A percentile compares a stretch with the other conserved stretches of the same genome.
Evolutionary conservation across 2,113 vertebrate genomes (phyloP).

Genomic region (Thamnophis sirtalis): DNA sequence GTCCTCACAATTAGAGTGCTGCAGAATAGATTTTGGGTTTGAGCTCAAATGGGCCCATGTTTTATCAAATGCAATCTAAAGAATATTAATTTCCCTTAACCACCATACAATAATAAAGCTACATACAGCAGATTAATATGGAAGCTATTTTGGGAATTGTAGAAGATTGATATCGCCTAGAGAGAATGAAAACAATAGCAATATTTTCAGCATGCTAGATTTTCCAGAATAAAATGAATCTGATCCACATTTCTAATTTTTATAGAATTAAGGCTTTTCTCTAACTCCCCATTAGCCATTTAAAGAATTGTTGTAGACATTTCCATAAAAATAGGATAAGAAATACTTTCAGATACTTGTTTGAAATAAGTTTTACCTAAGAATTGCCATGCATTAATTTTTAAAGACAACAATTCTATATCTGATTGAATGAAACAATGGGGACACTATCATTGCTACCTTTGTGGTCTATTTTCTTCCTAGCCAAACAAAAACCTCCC

Average conservation of each 20-base stretch:
- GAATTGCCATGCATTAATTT: conserved; percentile 34
- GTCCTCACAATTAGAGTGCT: conserved; percentile 78
- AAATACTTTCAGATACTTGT: conserved; percentile 50
- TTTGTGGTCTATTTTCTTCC: conserved; percentile 42
- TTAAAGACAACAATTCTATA: conserved; percentile 34
- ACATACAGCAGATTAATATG: conserved; percentile 74
- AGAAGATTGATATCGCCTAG: conserved; percentile 69
- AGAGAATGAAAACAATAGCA: conserved; percentile 68
- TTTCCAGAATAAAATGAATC: conserved; percentile 64
- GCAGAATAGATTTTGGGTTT: conserved; percentile 77
- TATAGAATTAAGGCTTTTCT: conserved; percentile 41
- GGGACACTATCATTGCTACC: conserved; percentile 32
- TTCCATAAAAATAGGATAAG: conserved; percentile 46
- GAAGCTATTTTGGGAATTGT: conserved; percentile 74
- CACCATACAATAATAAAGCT: conserved; percentile 74
- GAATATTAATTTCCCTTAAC: conserved; percentile 76
- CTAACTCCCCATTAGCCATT: conserved; percentile 21
- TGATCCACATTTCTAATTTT: conserved; percentile 32
- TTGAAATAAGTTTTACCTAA: conserved; percentile 49
- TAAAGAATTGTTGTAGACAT: conserved; percentile 30
- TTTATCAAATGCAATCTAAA: conserved; percentile 72
- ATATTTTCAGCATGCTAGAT: conserved; percentile 57
- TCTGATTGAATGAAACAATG: conserved; percentile 65
- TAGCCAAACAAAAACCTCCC: conserved; percentile 6
- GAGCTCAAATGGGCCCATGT: conserved; percentile 80